Percentiles rank a stretch among this genome's conserved stretches.
phyloP scores from a whole-genome alignment of 92 coral and sea anemone species.

The Actinostola sp. region DNA sequence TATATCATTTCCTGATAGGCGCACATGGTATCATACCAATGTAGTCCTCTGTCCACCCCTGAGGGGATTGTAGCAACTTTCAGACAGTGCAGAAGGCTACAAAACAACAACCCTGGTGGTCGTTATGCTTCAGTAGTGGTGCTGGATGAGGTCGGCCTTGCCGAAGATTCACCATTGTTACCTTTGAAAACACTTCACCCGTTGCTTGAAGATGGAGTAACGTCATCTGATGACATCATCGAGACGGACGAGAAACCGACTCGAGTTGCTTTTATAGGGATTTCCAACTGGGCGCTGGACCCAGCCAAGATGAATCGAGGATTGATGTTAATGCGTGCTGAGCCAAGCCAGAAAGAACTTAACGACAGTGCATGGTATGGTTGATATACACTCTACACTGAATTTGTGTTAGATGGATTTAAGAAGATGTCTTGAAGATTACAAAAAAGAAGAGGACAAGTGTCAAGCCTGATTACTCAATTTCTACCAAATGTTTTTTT shows the following conservation, averaged over 20 bases:
- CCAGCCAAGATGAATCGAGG: slow-evolving; percentile 89
- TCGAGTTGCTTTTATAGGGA: slow-evolving; percentile 84
- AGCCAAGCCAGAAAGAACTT: slow-evolving; percentile 63
- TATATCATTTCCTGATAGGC: slow-evolving; percentile 34
- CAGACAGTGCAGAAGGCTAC: slow-evolving; percentile 70
- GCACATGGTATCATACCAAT: slow-evolving; percentile 75
- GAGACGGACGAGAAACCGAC: slow-evolving; percentile 72
- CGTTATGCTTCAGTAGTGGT: slow-evolving; percentile 87
- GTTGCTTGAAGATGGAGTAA: slow-evolving; percentile 81
- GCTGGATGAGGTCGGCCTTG: slow-evolving; percentile 84
- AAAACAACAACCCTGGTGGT: slow-evolving; percentile 44
- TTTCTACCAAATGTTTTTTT: too few species aligned
- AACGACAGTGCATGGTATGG: slow-evolving; percentile 63
- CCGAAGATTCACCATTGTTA: slow-evolving; percentile 85
- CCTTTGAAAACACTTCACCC: slow-evolving; percentile 86
- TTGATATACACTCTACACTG: not conserved
- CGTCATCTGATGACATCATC: slow-evolving; percentile 75
- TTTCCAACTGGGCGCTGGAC: slow-evolving; percentile 90
- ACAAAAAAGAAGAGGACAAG: too few species aligned
- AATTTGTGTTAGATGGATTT: not conserved
- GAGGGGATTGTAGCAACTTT: slow-evolving; percentile 88
- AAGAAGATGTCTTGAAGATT: too few species aligned
- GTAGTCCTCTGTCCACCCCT: slow-evolving; percentile 89
- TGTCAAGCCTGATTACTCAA: too few species aligned
- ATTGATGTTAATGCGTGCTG: slow-evolving; percentile 80